phyloP scores from a whole-genome alignment of 2,888 invertebrate genomes.

The Dastarcus helophoroides region DNA sequence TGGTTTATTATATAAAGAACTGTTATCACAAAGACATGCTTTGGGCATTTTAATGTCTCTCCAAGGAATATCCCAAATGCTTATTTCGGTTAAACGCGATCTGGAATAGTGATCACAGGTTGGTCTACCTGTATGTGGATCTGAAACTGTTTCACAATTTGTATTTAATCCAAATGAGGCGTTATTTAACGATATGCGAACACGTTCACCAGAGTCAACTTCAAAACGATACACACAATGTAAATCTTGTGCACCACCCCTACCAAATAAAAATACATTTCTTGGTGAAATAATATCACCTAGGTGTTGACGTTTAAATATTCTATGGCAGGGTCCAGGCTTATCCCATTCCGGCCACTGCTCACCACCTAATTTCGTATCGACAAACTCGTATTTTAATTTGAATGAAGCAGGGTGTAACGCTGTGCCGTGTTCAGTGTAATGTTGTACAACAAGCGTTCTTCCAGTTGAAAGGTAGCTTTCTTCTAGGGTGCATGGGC shows the following conservation, averaged over 20 bases:
- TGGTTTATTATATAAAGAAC: conserved; percentile 45
- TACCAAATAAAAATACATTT: conserved; percentile 72
- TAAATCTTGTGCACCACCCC: conserved; percentile 66
- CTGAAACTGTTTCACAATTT: conserved; percentile 57
- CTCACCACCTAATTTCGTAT: conserved; percentile 64
- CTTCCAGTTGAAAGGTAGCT: conserved; percentile 57
- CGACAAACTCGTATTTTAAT: conserved; percentile 72
- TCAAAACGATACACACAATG: conserved; percentile 70
- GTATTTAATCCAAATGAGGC: conserved; percentile 58
- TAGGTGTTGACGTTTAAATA: conserved; percentile 52
- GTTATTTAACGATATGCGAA: conserved; percentile 55
- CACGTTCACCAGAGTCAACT: conserved; percentile 50
- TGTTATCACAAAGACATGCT: conserved; percentile 73
- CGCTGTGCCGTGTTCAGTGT: conserved; percentile 61
- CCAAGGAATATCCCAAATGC: conserved; percentile 61
- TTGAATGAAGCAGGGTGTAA: conserved; percentile 65
- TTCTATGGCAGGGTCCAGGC: conserved; percentile 44
- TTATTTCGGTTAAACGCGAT: conserved; percentile 42
- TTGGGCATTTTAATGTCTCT: conserved; percentile 56
- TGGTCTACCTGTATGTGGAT: conserved; percentile 60
- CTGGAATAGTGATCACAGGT: conserved; percentile 39
- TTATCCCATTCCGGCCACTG: conserved; percentile 38
- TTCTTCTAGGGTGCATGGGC: conserved; percentile 69
- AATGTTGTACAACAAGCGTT: conserved; percentile 41
- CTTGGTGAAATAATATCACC: conserved; percentile 54